A percentile compares a stretch with the other conserved stretches of the same genome.
Evolutionary conservation across 1,140 invertebrate genomes (phyloP).

Genomic region (Aphelinus certus): DNA sequence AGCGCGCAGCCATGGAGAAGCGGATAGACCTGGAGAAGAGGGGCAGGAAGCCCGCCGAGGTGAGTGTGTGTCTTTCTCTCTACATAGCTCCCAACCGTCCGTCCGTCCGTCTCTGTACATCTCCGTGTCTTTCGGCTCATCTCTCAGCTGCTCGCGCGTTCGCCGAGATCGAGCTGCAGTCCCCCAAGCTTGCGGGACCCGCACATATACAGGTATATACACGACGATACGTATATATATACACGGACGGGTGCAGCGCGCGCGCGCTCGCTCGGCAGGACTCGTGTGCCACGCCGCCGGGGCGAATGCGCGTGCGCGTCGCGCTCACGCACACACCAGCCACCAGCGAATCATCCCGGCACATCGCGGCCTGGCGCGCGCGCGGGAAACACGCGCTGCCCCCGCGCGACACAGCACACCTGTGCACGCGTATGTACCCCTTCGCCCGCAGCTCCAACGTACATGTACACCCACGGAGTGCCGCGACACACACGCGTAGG

Average conservation of each 20-base stretch:
- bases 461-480: too few species aligned
- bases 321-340: not conserved
- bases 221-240: not conserved
- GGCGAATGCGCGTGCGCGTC: slow-evolving; percentile 13
- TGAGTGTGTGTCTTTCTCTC: slow-evolving; percentile 64
- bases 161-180: not conserved
- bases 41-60: slow-evolving; percentile 83
- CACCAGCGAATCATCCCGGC: not conserved
- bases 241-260: not conserved
- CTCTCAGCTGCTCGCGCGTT: not conserved
- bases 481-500: too few species aligned
- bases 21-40: slow-evolving; percentile 89
- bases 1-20: slow-evolving; percentile 79
- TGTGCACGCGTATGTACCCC: not conserved
- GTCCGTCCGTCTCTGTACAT: not conserved
- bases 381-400: slow-evolving; percentile 15
- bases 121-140: not conserved
- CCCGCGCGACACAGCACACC: not conserved
- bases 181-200: too few species aligned
- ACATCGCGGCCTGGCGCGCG: not conserved
- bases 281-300: slow-evolving; percentile 10
- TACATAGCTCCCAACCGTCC: not conserved
- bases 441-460: not conserved
- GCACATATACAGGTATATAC: not conserved
- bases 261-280: not conserved